Evolutionary conservation across 2,888 invertebrate species (phyloP).

Genomic region (Podotricha telesiphe): DNA sequence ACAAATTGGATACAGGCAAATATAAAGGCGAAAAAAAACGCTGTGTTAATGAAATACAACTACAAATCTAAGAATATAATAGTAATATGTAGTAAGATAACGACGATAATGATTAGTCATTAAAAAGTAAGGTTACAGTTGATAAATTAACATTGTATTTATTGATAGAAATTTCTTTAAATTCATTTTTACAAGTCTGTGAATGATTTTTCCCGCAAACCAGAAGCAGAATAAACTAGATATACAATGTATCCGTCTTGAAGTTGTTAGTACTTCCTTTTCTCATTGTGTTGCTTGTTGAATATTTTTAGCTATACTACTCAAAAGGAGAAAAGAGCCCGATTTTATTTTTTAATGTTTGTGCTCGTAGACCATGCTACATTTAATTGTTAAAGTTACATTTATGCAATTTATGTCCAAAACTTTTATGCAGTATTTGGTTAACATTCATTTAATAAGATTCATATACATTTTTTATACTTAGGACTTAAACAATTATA

Average conservation of each 20-base stretch:
- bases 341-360: constrained; percentile 9
- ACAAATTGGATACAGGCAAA: no score
- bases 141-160: neutral
- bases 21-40: no score
- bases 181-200: neutral
- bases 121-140: no score
- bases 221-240: neutral
- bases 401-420: neutral
- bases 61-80: no score
- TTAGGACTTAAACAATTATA: no score
- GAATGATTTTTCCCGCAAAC: neutral
- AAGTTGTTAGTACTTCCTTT: constrained; percentile 20
- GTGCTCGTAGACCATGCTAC: neutral
- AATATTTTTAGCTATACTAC: constrained; percentile 4
- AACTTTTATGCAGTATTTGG: no score
- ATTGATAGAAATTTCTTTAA: neutral
- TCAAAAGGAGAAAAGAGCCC: constrained; percentile 8
- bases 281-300: constrained; percentile 6
- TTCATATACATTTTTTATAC: no score
- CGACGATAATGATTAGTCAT: no score
- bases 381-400: neutral
- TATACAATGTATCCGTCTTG: neutral
- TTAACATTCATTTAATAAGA: no score
- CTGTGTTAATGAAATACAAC: no score
- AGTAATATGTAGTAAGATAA: no score